phyloP scores from a whole-genome alignment of 2,888 invertebrate genomes.

The Phlogophora meticulosa region DNA sequence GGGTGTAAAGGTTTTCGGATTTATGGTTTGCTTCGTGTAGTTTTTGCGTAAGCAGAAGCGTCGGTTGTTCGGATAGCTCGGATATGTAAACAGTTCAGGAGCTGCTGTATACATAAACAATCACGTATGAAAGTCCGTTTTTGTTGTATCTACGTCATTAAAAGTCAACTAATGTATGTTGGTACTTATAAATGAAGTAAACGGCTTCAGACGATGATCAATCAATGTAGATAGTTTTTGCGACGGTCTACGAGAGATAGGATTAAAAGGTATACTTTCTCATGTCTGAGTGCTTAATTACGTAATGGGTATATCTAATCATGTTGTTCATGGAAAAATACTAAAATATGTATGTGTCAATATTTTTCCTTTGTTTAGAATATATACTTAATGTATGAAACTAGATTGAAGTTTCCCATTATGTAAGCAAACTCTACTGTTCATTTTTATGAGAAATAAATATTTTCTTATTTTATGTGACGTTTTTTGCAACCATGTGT shows the following conservation, averaged over 20 bases:
- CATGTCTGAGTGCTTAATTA: constrained; percentile 2
- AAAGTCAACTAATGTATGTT: constrained; percentile 10
- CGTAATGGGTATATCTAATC: not conserved
- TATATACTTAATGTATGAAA: too few species aligned
- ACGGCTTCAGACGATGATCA: constrained; percentile 32
- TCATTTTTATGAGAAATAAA: too few species aligned
- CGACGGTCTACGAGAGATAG: constrained; percentile 9
- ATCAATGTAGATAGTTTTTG: constrained; percentile 46
- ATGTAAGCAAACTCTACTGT: too few species aligned
- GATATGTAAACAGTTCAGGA: constrained; percentile 44
- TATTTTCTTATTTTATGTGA: too few species aligned
- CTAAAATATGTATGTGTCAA: too few species aligned
- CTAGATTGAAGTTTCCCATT: too few species aligned
- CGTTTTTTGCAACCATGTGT: too few species aligned
- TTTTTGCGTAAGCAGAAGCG: constrained; percentile 50
- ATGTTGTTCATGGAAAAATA: constrained; percentile 1
- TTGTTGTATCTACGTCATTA: constrained; percentile 36
- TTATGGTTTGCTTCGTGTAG: constrained; percentile 34
- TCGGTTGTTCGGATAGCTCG: constrained; percentile 17
- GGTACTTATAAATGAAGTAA: constrained; percentile 40
- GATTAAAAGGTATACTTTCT: constrained; percentile 32
- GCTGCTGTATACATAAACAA: constrained; percentile 37
- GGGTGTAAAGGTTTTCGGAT: constrained; percentile 29
- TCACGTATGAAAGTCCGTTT: constrained; percentile 26
- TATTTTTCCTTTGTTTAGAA: too few species aligned